Base-by-base conservation (phyloP, 1,140 invertebrate genomes). In the Drosophila auraria region DNA sequence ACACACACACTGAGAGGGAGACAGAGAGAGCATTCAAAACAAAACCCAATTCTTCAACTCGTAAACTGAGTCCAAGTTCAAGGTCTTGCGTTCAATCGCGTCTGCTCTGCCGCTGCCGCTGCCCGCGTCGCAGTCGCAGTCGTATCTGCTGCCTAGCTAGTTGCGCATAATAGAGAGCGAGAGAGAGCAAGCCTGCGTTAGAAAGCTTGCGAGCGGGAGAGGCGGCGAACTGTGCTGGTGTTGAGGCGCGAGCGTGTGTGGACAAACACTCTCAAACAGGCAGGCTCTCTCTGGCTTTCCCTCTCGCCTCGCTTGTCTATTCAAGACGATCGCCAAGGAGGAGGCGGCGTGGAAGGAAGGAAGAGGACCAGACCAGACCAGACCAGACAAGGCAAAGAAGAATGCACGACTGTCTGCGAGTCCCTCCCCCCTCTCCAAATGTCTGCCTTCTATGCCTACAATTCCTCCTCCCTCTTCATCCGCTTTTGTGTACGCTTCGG, bases 31-130 rank as follows among this genome's bases (percentile, higher is more conserved):
- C 72, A 89, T 84, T 89, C 86, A 89, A 89, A 87, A 91, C 78
- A 89, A 87, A 91, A 91, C 81, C 82, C 70, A 89, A 91, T 89
- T 91, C 83, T 89, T 79, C 73, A 78, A 81, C 84, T 90, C 82
- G 71, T 71, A 81, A 91, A 91, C 77, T 91, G 84, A 91, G 84
- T 82, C 89, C 89, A 91, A 91, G 89, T 91, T 91, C 89, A 91
- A 91, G 89, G 89, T 91, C 84, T 86, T 27, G 77, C 83, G 80
- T 89, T 83, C 80, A 87, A 80, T 38, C 62, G 68, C 62, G 84
- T 89, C 73, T 83, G 71, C 64, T 53, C 40, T 57, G 80, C 27
- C 38, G 40, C 61, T 30, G 47, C 36, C 53, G 54, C 58, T 38
- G 65, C 14, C 33, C 11, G 17, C 54, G 62, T 62, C 73, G 38